These are phyloP conservation scores for Agapornis canus DNA, from an alignment of 2,797 vertebrate species.

Conservation along the genomic window DNA sequence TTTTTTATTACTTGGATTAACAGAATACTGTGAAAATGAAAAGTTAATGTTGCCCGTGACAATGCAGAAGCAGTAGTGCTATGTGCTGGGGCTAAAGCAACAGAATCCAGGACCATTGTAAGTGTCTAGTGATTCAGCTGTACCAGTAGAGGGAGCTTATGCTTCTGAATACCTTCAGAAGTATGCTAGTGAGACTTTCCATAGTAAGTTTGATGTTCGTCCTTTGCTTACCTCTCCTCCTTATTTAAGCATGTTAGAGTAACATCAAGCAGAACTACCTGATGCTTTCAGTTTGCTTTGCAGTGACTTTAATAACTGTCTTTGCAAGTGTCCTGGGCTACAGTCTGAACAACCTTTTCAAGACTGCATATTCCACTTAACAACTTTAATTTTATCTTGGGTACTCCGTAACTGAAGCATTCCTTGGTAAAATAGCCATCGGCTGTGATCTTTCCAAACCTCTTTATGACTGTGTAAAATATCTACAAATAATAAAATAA, in stretches of 20 bases:
- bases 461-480: neutral
- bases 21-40: neutral
- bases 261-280: neutral
- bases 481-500: neutral
- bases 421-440: neutral
- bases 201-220: neutral
- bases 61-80: neutral
- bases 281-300: neutral
- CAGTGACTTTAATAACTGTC: neutral
- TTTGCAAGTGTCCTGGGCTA: neutral
- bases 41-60: neutral
- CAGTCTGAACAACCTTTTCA: neutral
- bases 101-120: neutral
- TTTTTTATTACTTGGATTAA: neutral
- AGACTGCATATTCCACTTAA: neutral
- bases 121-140: neutral
- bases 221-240: neutral
- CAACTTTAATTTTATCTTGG: neutral
- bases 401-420: neutral
- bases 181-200: neutral
- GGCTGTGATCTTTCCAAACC: neutral
- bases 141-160: slow-evolving; percentile 30
- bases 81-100: neutral
- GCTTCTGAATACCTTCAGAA: neutral
- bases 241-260: neutral